Evolutionary conservation across 2,888 invertebrate genomes (phyloP).

Genomic region (Ophion slaviceki): DNA sequence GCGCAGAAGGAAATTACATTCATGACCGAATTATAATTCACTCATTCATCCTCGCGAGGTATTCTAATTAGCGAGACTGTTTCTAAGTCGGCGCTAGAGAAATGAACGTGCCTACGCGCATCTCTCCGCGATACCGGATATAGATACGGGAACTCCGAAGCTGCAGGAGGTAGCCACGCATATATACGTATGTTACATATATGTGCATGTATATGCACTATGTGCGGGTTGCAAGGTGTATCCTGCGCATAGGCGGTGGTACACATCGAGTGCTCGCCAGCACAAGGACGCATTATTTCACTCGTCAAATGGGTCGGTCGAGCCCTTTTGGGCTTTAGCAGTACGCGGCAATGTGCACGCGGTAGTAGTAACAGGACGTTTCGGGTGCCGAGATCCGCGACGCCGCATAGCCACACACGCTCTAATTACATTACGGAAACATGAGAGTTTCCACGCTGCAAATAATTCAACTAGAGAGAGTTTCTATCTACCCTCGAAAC

Average conservation of each 20-base stretch:
- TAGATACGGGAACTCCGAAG: conserved; percentile 21
- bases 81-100: conserved; percentile 71
- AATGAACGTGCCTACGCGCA: conserved; percentile 25
- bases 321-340: conserved; percentile 17
- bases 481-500: conserved; percentile 57
- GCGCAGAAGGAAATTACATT: conserved; percentile 63
- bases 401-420: conserved; percentile 73
- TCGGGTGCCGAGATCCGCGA: conserved; percentile 60
- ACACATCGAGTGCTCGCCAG: background rate
- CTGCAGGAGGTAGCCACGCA: conserved; percentile 41
- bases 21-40: conserved; percentile 77
- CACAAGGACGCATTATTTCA: conserved; percentile 14
- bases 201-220: too few species aligned
- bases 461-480: conserved; percentile 68
- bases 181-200: background rate
- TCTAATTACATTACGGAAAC: conserved; percentile 83
- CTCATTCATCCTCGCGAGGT: conserved; percentile 58
- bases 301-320: background rate
- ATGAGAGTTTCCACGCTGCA: conserved; percentile 78
- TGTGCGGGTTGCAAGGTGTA: background rate
- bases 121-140: conserved; percentile 43
- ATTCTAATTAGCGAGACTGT: conserved; percentile 80
- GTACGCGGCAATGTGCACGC: conserved; percentile 49
- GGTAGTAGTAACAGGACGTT: conserved; percentile 36
- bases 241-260: background rate